Evolutionary conservation across 2,888 invertebrate genomes (phyloP), one percentile per base, ranked within the genome.

Genomic region (Netelia virgata): DNA sequence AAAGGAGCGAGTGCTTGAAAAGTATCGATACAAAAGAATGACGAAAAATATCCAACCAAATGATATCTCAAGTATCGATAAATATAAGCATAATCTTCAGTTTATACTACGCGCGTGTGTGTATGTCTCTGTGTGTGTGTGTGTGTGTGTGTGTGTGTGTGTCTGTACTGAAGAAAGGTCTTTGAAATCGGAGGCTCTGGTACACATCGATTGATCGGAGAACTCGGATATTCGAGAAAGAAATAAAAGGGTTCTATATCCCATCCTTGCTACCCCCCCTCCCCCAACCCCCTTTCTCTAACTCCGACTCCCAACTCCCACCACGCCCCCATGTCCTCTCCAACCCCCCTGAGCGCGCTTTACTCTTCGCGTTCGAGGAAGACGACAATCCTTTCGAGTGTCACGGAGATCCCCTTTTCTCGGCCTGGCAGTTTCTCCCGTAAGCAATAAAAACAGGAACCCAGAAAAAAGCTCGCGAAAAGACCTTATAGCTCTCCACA

Each of bases 331-430:
- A 23, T 23, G 50, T 9, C 14, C n/a, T 50, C 23, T 16, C 57
- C 55, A n/a, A 1, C 36, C 50, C 50, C 66, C 47, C 43, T 9
- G 68, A 43, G 59, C 66, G 28, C 36, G 69, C 36, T 75, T 74
- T 69, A 63, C 57, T 55, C n/a, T 23, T 41, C 66, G 28, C 47
- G 23, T 41, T 61, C 66, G 53, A 66, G 61, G 41, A 73, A 80
- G 72, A 73, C 50, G 83, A 84, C 83, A 76, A 84, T 84, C 80
- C 76, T 80, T 80, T 84, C 73, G 76, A 80, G 70, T 80, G 59
- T 72, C 75, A 76, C 76, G 43, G 57, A 68, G 59, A 80, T 80
- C 80, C 28, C 59, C 75, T 76, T 80, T 63, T 36, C 41, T 23
- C 61, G 41, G 72, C 23, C 72, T 43, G 36, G 72, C 66, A 72